These are phyloP conservation scores for Parnassius glacialis DNA, from an alignment of 2,888 invertebrate genomes.

Conservation along the genomic window DNA sequence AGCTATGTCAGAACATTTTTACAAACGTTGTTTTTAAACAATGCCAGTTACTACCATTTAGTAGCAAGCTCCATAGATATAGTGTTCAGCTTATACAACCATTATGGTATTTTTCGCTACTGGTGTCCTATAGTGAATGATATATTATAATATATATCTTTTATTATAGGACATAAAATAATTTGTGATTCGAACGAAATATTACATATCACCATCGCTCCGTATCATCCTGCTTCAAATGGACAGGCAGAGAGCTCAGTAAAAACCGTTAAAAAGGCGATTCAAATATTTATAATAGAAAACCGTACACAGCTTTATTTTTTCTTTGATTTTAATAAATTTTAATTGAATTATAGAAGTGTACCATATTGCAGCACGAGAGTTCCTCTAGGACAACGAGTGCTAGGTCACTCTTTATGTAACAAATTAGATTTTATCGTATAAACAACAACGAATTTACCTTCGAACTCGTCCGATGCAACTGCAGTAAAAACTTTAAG, in stretches of 20 bases:
- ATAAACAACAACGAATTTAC: too few relatives aligned
- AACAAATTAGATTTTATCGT: too few relatives aligned
- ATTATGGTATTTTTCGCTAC: background rate
- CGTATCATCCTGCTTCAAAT: background rate
- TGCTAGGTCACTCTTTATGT: background rate
- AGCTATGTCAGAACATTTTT: slow-evolving; percentile 1
- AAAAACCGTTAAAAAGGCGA: background rate
- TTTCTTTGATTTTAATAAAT: background rate
- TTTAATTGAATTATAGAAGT: background rate
- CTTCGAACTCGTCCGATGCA: background rate
- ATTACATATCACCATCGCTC: background rate
- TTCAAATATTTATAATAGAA: background rate
- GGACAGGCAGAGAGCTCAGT: background rate
- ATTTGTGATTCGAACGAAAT: background rate
- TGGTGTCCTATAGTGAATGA: background rate
- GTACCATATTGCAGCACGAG: background rate
- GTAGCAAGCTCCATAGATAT: background rate
- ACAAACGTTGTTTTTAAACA: background rate
- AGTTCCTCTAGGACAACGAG: background rate
- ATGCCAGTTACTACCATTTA: background rate
- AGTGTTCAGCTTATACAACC: background rate
- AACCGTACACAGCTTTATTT: background rate
- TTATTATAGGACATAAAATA: too few relatives aligned
- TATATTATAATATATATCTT: too few relatives aligned
- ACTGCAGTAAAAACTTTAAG: background rate